Base-by-base conservation (phyloP, 2,113 vertebrate genomes). In the Patagioenas fasciata region DNA sequence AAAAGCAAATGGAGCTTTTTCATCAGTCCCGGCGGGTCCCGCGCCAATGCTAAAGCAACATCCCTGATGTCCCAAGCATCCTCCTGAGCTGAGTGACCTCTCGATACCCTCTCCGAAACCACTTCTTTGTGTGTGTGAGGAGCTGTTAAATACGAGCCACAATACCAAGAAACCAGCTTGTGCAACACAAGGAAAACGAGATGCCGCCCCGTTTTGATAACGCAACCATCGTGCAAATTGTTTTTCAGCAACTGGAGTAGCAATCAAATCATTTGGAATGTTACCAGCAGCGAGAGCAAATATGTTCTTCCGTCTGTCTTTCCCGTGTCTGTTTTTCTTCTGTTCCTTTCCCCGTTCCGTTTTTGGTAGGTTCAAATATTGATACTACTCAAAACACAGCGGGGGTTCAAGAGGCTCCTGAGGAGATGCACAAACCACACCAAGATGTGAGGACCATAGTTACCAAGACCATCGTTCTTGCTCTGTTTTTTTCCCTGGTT, bases 231-330 rank as follows among this genome's bases (percentile, higher is more conserved):
- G 11, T 56, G 79, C 85, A 77, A 64, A 50, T 77, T 91, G 67
- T 85, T 95, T 91, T 95, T 89, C 62, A 58, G 65, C 47, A 80
- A 14, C 7, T 51, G 50, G 74, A 93, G 64, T 77, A 15, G 89
- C 95, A 94, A 88, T 82, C 65, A 78, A 77, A 66, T 62, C 1
- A 2, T 89, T 96, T 95, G 92, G 75, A 89, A 85, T 95, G 93
- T 85, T 93, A 92, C 90, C 91, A 95, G 38, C 78, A 88, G 61
- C 79, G 69, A 78, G 96, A 94, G 72, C 87, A 96, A 96, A 92
- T 87, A 93, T 71, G 65, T 81, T 97, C 67, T 97, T 97, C 91
- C 90, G 90, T 97, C 93, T 96, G 95, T 85, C 79, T 47, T 77
- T 93, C 36, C 42, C 11, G 0, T 4, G 16, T 47, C 80, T 91